Evolutionary conservation across 2,797 vertebrate genomes (phyloP), one percentile per base, ranked within the genome.

Genomic region (Dendrocincla fuliginosa): DNA sequence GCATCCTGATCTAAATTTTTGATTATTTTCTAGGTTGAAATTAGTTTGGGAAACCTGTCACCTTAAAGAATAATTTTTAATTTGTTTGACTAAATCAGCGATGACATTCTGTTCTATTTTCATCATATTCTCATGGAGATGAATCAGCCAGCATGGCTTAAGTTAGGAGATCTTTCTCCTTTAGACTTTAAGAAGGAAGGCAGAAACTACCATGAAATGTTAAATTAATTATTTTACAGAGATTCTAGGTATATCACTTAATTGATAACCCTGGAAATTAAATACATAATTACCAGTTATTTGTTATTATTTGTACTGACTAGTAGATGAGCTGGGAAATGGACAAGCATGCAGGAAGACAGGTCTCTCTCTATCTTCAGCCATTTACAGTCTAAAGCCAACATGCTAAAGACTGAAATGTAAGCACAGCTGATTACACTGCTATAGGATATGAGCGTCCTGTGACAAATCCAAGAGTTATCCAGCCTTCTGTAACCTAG

Each of bases 391-490:
- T 84, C 61, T 65, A 59, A 75, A 96, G n/a, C 33, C 30, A 55
- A 55, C 60, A 59, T 33, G 61, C 81, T 84, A 27, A 91, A 84
- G 74, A 78, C 44, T 83, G 47, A 90, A 93, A 67, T 0, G 0
- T 68, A 94, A 95, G 73, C 67, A 61, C n/a, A 88, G 42, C 10
- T 89, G 86, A 74, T 74, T 63, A 89, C 87, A 87, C 82, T 79
- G 41, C 73, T 87, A 39, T 74, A 82, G 88, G 23, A 83, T 67
- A 64, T 90, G 64, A 96, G 27, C 41, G 32, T 90, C 53, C 55
- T 92, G 68, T 93, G 92, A 96, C 80, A 93, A 96, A 94, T 60
- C 35, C 68, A 69, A 74, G 49, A 92, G 56, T 60, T 76, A 82
- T 76, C 60, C 74, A 70, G 47, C 42, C 70, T 94, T 90, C 67